Evolutionary conservation across 2,888 invertebrate genomes (phyloP).

Genomic region (Ganaspis brasiliensis): DNA sequence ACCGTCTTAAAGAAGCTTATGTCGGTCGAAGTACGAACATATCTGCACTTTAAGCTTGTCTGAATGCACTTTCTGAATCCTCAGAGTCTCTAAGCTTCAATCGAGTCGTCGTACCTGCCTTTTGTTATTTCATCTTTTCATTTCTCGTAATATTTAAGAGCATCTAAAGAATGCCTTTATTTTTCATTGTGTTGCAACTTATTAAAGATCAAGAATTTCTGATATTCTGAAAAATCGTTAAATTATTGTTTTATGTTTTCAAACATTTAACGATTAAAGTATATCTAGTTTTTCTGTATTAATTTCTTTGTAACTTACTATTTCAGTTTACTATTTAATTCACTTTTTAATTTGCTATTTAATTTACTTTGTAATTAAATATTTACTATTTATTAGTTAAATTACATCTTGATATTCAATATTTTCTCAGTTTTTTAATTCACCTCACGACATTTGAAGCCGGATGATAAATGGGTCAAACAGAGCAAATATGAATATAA

Average conservation of each 20-base stretch:
- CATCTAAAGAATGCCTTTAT: conserved; percentile 1
- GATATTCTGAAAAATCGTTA: no score
- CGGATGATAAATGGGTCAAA: conserved; percentile 8
- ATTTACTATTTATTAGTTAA: no score
- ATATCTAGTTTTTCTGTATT: no score
- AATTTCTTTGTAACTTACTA: no score
- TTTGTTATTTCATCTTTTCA: conserved; percentile 42
- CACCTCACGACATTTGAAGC: background rate
- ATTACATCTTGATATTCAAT: no score
- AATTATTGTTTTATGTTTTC: no score
- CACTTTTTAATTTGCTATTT: no score
- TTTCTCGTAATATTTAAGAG: conserved; percentile 6
- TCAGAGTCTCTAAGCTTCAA: conserved; percentile 32
- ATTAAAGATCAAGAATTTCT: background rate
- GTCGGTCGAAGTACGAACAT: conserved; percentile 42
- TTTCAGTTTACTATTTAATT: no score
- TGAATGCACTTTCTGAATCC: conserved; percentile 36
- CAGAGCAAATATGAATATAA: conserved; percentile 23
- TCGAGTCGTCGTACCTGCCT: conserved; percentile 31
- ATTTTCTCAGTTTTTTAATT: background rate
- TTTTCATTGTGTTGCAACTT: background rate
- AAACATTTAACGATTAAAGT: no score
- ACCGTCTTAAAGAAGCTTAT: conserved; percentile 35
- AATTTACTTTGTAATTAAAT: no score
- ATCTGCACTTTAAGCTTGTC: conserved; percentile 34